A percentile compares a stretch with the other conserved stretches of the same genome.
Evolutionary conservation across 2,888 invertebrate genomes (phyloP).

Genomic region (Drosophila meridionalis): DNA sequence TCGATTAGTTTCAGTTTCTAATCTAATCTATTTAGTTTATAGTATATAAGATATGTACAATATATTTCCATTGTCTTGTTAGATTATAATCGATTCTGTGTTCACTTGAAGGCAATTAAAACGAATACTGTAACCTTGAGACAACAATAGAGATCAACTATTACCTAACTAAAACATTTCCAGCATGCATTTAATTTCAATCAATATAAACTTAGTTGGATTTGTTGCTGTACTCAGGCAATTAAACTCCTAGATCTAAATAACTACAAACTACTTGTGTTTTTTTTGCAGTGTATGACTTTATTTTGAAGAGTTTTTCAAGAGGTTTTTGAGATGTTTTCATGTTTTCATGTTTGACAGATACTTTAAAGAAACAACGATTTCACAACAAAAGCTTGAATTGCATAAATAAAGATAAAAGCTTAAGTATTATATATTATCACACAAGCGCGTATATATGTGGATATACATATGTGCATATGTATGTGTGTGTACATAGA

Average conservation of each 20-base stretch:
- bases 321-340: not conserved
- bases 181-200: not conserved
- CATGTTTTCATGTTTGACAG: not conserved
- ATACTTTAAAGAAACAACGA: not conserved
- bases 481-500: not conserved
- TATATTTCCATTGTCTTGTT: not conserved
- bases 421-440: conserved; percentile 39
- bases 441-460: conserved; percentile 3
- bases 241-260: not conserved
- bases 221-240: not conserved
- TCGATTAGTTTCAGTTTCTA: not conserved
- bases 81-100: not conserved
- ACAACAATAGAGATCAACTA: not conserved
- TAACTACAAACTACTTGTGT: not conserved
- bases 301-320: not conserved
- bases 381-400: conserved; percentile 28
- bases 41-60: not conserved
- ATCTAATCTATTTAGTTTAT: not conserved
- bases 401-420: conserved; percentile 26
- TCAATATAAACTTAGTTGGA: not conserved
- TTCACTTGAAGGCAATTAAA: conserved; percentile 17
- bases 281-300: not conserved
- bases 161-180: not conserved
- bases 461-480: not conserved
- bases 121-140: conserved; percentile 1